Evolutionary conservation across 2,888 invertebrate species (phyloP).

Genomic region (Epicampocera succincta): DNA sequence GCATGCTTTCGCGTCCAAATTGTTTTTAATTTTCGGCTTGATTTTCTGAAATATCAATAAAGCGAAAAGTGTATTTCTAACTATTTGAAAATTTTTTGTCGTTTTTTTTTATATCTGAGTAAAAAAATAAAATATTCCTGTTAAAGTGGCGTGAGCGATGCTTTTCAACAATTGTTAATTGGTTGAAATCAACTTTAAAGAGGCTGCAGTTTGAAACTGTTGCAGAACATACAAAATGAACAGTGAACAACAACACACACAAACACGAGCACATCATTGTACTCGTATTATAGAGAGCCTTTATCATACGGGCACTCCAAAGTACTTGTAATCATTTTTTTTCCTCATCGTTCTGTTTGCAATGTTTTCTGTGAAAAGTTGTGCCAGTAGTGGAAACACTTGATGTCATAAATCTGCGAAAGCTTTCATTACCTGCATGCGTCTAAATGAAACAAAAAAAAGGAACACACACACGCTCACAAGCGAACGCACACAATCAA

Average conservation of each 20-base stretch:
- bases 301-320: neutral
- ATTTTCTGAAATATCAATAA: too few species aligned
- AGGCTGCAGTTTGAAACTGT: slow-evolving; percentile 25
- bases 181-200: slow-evolving; percentile 19
- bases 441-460: neutral
- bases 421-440: slow-evolving; percentile 31
- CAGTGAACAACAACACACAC: neutral
- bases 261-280: neutral
- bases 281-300: slow-evolving; percentile 21
- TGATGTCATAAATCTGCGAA: slow-evolving; percentile 32
- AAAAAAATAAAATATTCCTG: slow-evolving; percentile 19
- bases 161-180: slow-evolving; percentile 11
- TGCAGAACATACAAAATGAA: slow-evolving; percentile 10
- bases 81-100: too few species aligned
- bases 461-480: too few species aligned
- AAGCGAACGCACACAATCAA: neutral
- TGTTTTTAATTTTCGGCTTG: too few species aligned
- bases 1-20: too few species aligned
- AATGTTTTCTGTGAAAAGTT: slow-evolving; percentile 3
- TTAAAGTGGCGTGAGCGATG: slow-evolving; percentile 3
- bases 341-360: neutral
- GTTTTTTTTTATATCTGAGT: too few species aligned
- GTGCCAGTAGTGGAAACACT: slow-evolving; percentile 7
- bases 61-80: too few species aligned
- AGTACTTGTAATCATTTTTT: neutral